Conservation (phyloP, 2,113 vertebrate genomes). For the Cephalopterus ornatus region DNA sequence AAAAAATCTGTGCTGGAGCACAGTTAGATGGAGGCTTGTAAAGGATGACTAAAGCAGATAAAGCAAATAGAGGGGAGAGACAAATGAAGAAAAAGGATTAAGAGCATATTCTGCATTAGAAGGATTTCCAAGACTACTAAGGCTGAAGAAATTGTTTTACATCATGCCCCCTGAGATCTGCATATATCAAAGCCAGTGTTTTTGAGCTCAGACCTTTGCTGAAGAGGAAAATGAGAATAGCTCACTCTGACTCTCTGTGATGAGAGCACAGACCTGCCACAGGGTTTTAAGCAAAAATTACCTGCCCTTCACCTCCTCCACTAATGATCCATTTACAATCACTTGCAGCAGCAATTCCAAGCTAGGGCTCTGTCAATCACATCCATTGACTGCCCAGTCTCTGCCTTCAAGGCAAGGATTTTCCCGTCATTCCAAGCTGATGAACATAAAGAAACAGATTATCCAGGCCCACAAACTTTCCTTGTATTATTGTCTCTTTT, state of each 20-base stretch:
- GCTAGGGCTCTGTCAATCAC: conserved; percentile 77
- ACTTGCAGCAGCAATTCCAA: conserved; percentile 77
- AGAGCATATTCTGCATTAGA: neutral
- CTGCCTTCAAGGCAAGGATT: conserved; percentile 83
- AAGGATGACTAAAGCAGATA: neutral
- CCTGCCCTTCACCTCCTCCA: conserved; percentile 89
- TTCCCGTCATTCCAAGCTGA: conserved; percentile 86
- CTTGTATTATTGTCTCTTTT: neutral
- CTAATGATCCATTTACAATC: conserved; percentile 83
- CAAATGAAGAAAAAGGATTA: neutral
- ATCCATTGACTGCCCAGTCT: conserved; percentile 76
- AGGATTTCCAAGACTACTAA: neutral
- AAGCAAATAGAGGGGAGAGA: neutral
- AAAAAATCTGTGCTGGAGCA: neutral
- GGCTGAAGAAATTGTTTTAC: neutral
- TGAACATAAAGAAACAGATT: neutral
- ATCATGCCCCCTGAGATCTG: neutral
- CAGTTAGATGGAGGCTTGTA: neutral
- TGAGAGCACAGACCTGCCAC: neutral
- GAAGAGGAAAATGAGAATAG: neutral
- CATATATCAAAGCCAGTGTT: neutral
- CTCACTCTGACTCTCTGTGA: neutral
- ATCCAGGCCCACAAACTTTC: neutral
- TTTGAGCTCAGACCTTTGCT: neutral
- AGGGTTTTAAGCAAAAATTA: conserved; percentile 4